phyloP scores from a whole-genome alignment of 2,797 vertebrate genomes.

The Geotrypetes seraphini region DNA sequence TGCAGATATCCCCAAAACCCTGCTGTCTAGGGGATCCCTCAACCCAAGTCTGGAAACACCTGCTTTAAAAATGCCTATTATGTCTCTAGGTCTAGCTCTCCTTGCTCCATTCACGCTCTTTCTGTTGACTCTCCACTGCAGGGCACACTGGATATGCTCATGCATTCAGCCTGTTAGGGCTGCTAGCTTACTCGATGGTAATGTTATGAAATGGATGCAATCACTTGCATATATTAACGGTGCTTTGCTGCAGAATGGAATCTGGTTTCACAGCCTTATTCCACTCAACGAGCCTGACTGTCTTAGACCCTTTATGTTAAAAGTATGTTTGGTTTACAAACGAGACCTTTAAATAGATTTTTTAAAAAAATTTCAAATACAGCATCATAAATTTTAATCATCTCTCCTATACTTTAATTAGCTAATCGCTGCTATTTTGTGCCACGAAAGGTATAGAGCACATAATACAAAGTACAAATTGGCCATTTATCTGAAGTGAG shows the following conservation, averaged over 20 bases:
- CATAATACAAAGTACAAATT: slow-evolving; percentile 9
- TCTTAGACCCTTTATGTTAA: no score
- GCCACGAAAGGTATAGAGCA: slow-evolving; percentile 2
- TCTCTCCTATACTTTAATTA: slow-evolving; percentile 30
- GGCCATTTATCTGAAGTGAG: no score
- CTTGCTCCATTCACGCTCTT: background rate
- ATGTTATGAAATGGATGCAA: slow-evolving; percentile 7
- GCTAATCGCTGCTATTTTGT: slow-evolving; percentile 15
- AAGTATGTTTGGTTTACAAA: slow-evolving; percentile 23
- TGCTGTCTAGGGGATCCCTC: no score
- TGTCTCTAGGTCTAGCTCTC: background rate
- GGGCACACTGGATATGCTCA: slow-evolving; percentile 3
- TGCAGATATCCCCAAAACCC: no score
- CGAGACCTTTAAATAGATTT: slow-evolving; percentile 24
- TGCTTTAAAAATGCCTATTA: background rate
- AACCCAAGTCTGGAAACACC: no score
- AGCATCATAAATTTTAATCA: slow-evolving; percentile 16
- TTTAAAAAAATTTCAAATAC: slow-evolving; percentile 21
- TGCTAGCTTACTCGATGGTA: slow-evolving; percentile 14
- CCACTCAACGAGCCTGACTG: slow-evolving; percentile 5
- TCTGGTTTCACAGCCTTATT: slow-evolving; percentile 24
- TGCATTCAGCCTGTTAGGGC: slow-evolving; percentile 5
- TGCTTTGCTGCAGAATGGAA: slow-evolving; percentile 25
- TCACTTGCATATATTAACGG: slow-evolving; percentile 8
- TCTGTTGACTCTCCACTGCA: slow-evolving; percentile 1